phyloP scores from a whole-genome alignment of 2,797 vertebrate species.

The Acridotheres tristis region DNA sequence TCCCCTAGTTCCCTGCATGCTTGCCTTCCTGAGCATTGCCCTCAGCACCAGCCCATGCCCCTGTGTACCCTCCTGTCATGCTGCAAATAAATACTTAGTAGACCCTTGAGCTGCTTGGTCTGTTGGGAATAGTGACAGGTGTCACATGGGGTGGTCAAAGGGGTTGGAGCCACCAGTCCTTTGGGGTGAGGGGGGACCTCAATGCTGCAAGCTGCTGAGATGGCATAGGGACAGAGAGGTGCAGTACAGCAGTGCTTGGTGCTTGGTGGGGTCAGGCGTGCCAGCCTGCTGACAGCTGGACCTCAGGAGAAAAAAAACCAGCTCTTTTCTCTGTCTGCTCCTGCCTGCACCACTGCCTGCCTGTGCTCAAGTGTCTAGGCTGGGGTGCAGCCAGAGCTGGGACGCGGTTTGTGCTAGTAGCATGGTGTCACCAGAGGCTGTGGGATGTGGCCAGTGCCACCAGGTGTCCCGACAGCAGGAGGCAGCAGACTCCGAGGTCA shows the following conservation, averaged over 20 bases:
- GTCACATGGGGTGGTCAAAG: neutral
- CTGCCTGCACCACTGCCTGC: neutral
- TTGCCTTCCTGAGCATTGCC: neutral
- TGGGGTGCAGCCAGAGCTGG: neutral
- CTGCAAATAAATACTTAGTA: slow-evolving; percentile 3
- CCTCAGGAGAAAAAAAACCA: neutral
- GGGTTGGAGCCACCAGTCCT: neutral
- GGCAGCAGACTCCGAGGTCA: neutral
- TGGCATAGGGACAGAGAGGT: neutral
- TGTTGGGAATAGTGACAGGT: neutral
- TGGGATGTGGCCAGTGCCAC: neutral
- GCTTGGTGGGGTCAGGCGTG: neutral
- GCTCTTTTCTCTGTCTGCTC: neutral
- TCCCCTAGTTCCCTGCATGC: neutral
- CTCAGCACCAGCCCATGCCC: neutral
- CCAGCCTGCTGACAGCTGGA: neutral
- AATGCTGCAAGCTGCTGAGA: neutral
- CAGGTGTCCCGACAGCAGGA: neutral
- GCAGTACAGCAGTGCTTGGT: neutral
- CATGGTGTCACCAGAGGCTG: neutral
- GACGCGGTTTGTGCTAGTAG: neutral
- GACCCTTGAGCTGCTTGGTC: neutral
- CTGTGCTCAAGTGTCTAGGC: neutral
- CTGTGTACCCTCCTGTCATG: fast-evolving
- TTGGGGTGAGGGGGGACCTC: neutral